Base-by-base conservation (phyloP, 2,888 invertebrate species). In the Oxyteleia sp. region DNA sequence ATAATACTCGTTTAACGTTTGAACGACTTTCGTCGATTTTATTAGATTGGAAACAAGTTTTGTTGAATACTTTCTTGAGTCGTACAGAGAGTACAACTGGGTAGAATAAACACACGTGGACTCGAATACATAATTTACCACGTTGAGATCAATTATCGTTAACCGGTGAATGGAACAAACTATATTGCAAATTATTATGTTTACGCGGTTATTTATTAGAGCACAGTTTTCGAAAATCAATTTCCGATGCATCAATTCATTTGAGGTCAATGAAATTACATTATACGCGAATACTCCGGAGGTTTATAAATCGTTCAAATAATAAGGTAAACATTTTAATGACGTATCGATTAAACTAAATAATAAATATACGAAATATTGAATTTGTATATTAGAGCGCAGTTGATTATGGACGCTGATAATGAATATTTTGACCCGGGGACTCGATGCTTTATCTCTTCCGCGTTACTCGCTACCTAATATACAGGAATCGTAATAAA, bases 321-420 rank as follows among this genome's bases (percentile, higher is more conserved):
- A 35, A 57, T n/a, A 20, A 38, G 18, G 55, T 18, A 35, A 57
- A 57, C 55, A 57, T 38, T 57, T 57, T 57, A 57, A 57, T 38
- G 35, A 57, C 23, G 49, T 11, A 49, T 49, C 23, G 49, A 49
- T 49, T 49, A 23, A 23, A 49, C 23, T 4, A 11, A 49, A 49
- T 49, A 49, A 23, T 49, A 23, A 23, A 23, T 49, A 49, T 11
- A 23, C 49, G 49, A 23, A 38, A n/a, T 57, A 57, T 57, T 38
- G 55, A 57, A 38, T 57, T 57, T 7, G 35, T 57, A 55, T 55
- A 10, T 32, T 32, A 32, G 5, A 32, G 32, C 1, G 8, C 32
- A 8, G 32, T 32, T 32, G 32, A 8, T 32, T 32, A 32, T 32
- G 32, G 38, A n/a, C 3, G 38, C 8, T 38, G 55, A 20, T 57